Evolutionary conservation across 2,797 vertebrate genomes (phyloP).

Genomic region (Chaetophractus vellerosus): DNA sequence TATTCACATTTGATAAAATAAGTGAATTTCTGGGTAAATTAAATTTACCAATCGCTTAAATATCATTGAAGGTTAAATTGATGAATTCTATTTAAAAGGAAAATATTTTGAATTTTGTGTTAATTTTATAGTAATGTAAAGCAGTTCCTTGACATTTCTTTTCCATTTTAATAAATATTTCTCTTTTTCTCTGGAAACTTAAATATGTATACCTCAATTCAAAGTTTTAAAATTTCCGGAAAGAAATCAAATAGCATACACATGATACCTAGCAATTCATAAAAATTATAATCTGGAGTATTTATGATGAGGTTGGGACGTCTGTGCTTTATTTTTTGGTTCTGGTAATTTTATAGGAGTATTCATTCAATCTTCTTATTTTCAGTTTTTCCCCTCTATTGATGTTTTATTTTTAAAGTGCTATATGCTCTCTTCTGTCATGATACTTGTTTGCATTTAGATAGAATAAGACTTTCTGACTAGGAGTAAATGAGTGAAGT

Average conservation of each 20-base stretch:
- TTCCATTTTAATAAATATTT: slow-evolving; percentile 1
- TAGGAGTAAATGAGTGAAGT: not conserved
- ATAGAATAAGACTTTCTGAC: not conserved
- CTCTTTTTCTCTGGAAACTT: not conserved
- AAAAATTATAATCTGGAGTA: slow-evolving; percentile 37
- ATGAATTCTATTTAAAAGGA: not conserved
- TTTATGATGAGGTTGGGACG: slow-evolving; percentile 57
- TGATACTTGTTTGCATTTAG: not conserved
- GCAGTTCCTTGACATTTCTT: not conserved
- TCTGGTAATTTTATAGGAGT: slow-evolving; percentile 70
- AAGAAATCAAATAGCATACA: not conserved
- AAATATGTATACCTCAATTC: not conserved
- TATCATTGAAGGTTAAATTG: not conserved
- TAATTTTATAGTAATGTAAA: not conserved
- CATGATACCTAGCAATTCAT: not conserved
- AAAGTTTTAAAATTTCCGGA: slow-evolving; percentile 33
- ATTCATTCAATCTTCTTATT: slow-evolving; percentile 52
- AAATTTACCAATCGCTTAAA: not conserved
- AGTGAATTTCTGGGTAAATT: not conserved
- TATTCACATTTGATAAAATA: not conserved
- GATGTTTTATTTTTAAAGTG: not conserved
- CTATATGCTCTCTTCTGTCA: not conserved
- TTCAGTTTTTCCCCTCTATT: slow-evolving; percentile 52
- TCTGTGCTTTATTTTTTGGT: slow-evolving; percentile 71
- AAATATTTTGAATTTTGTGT: not conserved